Percentiles rank a stretch among this genome's conserved stretches.
Evolutionary conservation across 2,113 vertebrate genomes (phyloP).

Genomic region (Chionis minor): DNA sequence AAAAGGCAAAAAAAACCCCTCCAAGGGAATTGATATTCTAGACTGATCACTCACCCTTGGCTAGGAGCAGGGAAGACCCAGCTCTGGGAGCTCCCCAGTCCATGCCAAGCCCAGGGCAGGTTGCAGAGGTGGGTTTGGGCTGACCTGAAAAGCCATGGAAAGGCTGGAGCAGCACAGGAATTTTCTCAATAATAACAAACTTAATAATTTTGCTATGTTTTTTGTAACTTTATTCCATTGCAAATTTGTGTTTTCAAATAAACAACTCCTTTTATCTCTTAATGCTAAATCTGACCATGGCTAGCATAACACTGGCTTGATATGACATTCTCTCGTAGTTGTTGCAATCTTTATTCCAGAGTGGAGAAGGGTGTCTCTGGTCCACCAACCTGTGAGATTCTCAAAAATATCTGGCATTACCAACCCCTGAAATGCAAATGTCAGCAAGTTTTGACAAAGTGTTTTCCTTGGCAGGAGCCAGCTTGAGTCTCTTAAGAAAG

Average conservation of each 20-base stretch:
- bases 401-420: not conserved
- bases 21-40: not conserved
- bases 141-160: not conserved
- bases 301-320: not conserved
- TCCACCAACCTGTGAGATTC: not conserved
- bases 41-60: not conserved
- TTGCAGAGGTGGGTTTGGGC: not conserved
- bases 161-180: not conserved
- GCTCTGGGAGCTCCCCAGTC: not conserved
- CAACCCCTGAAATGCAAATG: not conserved
- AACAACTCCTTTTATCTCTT: not conserved
- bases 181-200: not conserved
- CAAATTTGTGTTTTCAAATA: not conserved
- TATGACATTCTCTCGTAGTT: not conserved
- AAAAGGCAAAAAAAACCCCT: not conserved
- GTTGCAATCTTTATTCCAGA: not conserved
- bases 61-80: not conserved
- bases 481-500: not conserved
- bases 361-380: not conserved
- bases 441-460: not conserved
- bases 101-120: rapidly evolving
- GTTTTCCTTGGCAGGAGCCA: not conserved
- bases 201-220: not conserved
- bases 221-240: not conserved
- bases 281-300: not conserved